Evolutionary conservation across 1,140 invertebrate species (phyloP), one percentile per base, ranked within the genome.

Genomic region (Rhopalosiphum padi): DNA sequence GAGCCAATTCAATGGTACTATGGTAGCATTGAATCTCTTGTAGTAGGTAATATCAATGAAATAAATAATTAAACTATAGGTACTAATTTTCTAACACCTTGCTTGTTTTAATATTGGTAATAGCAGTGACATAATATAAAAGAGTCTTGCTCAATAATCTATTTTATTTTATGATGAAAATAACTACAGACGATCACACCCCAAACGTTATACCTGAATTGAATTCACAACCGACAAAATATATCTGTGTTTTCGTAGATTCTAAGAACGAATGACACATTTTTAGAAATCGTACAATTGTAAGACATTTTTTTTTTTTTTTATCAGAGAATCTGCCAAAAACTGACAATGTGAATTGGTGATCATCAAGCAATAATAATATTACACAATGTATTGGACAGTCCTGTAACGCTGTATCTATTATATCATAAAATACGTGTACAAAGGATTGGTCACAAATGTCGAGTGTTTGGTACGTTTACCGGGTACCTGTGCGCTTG

Each of bases 271-370:
- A 68, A 68, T n/a, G 30, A 68, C 60, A 68, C 30, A 68, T 68
- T 68, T 15, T n/a, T n/a, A 18, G 15, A 68, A 68, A 68, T n/a
- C 30, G 3, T 68, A 68, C 30, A 18, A 18, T 68, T 68, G 60
- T n/a, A 68, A 68, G 30, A n/a, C 11, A n/a, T 68, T 68, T 68
- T 68, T 68, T 60, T 55, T 55, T 60, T n/a, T n/a, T 18, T 18
- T 18, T 51, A n/a, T 68, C 15, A n/a, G 60, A 68, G 4, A n/a
- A 68, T n/a, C 60, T 3, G 30, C 11, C 60, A n/a, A 60, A 60
- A 68, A n/a, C 60, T n/a, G 60, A 68, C 60, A 68, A 68, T 68
- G 60, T 68, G 60, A 60, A 68, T 68, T 68, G 60, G 60, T n/a
- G 60, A 68, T 68, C 60, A 68, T 68, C 60, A 18, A 68, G 30